Percentiles rank a stretch among this genome's conserved stretches.
phyloP scores from a whole-genome alignment of 2,888 invertebrate species.

The Microplitis deprimator region DNA sequence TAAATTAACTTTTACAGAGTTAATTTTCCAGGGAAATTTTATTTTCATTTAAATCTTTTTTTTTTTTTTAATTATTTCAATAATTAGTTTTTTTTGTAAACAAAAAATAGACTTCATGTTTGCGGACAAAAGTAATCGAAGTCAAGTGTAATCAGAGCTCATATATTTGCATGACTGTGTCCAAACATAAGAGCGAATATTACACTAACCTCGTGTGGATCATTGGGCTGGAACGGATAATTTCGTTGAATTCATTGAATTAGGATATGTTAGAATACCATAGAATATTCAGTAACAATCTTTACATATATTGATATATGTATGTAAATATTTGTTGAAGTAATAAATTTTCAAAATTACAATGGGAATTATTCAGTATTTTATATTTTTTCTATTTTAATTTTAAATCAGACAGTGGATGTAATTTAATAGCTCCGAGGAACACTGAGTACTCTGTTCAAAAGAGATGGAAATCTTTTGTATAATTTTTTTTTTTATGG shows the following conservation, averaged over 20 bases:
- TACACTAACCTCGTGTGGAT: background rate
- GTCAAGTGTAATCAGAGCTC: background rate
- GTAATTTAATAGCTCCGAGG: background rate
- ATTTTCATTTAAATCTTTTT: background rate
- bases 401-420: background rate
- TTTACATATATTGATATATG: too few species aligned
- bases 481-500: background rate
- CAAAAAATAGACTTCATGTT: too few species aligned
- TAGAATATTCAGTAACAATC: background rate
- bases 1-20: background rate
- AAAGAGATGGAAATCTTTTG: background rate
- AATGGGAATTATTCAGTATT: background rate
- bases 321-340: background rate
- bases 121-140: background rate
- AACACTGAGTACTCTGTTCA: background rate
- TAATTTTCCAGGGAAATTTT: background rate
- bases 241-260: constrained; percentile 11
- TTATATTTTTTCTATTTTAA: background rate
- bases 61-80: background rate
- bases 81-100: background rate
- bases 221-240: constrained; percentile 16
- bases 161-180: background rate
- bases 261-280: background rate
- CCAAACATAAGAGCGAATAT: constrained; percentile 5
- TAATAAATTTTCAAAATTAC: constrained; percentile 3